Conservation (phyloP, 2,113 vertebrate species). For the Syngnathoides biaculeatus region DNA sequence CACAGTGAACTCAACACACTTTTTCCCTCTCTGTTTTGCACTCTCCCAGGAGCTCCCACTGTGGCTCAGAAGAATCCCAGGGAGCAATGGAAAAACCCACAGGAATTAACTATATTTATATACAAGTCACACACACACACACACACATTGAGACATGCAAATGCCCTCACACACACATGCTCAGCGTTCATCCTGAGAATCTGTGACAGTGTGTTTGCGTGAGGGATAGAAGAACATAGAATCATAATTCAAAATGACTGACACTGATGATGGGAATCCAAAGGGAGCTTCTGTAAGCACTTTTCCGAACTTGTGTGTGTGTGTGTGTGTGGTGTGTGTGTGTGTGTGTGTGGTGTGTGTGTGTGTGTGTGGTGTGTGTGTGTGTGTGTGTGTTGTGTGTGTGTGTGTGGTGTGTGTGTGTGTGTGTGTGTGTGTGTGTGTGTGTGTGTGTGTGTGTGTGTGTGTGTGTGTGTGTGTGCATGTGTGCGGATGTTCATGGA, state of each 20-base stretch:
- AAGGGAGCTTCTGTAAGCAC: not conserved
- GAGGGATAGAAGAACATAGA: not conserved
- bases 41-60: constrained; percentile 34
- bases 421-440: not conserved
- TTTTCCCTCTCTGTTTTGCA: constrained; percentile 5
- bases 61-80: constrained; percentile 62
- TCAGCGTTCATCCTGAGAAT: constrained; percentile 25
- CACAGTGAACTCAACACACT: not conserved
- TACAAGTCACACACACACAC: constrained; percentile 25
- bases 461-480: not conserved
- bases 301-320: not conserved
- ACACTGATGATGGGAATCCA: not conserved
- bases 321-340: not conserved
- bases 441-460: not conserved
- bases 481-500: not conserved
- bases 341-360: too few species aligned
- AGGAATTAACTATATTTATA: constrained; percentile 69
- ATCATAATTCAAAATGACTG: not conserved
- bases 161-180: constrained; percentile 33
- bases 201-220: not conserved
- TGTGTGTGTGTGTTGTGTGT: too few species aligned
- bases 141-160: constrained; percentile 18
- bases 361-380: too few species aligned
- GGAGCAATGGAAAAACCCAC: constrained; percentile 52
- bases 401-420: too few species aligned